Evolutionary conservation across 2,797 vertebrate species (phyloP), one percentile per base, ranked within the genome.

Genomic region (Sebastes aleutianus): DNA sequence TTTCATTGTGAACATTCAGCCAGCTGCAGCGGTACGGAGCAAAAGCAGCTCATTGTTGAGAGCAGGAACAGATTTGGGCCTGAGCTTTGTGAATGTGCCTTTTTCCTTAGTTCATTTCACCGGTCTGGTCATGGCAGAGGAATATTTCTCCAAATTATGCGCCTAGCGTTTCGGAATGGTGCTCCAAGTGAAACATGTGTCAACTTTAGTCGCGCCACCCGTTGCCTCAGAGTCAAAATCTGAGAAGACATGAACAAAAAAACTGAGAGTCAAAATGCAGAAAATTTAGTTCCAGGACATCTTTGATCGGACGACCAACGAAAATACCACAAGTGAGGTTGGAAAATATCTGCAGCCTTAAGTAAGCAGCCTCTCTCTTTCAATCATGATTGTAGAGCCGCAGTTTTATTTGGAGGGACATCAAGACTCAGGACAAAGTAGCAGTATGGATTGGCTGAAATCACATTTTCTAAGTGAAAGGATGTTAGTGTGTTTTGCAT

Each of bases 101-200:
- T 57, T 71, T 16, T 36, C 66, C 62, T 78, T 5, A n/a, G 39
- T 71, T 73, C 11, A 24, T 75, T 79, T 85, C 29, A 22, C 56
- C 54, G 54, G 56, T 86, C 78, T 62, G 75, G 67, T 83, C 71
- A 58, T 26, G 85, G 78, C 74, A 72, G 76, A 72, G 76, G 66
- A 5, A 74, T 27, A 57, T 20, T 62, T 73, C 32, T 78, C 39
- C 56, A 68, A 75, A 78, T 64, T 66, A 71, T 32, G 76, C 34
- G 65, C 43, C 43, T 67, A 70, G 43, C 0, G 0, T 43, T 85
- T 85, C 32, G 34, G 68, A 47, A 76, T n/a, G 39, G 36, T 18
- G 18, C 50, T 71, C 66, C 20, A 11, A 81, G 75, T 80, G 39
- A 87, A 87, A 85, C 68, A 22, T 29, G 9, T 57, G 75, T 80